Conservation (phyloP, 2,888 invertebrate genomes). For the Brassicogethes aeneus region DNA sequence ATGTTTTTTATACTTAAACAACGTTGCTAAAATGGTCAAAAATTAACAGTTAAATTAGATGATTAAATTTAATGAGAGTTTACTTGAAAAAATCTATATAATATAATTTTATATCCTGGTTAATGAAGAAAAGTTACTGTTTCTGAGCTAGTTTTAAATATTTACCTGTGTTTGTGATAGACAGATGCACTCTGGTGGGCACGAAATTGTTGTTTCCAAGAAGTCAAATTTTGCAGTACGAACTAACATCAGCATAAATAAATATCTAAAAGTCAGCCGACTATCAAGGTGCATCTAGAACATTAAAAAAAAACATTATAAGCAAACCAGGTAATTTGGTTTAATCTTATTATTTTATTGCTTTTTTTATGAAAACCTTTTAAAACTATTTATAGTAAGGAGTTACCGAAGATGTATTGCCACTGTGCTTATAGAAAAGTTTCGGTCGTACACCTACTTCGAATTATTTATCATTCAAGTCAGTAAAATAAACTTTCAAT, state of each 20-base stretch:
- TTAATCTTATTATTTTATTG: too few species aligned
- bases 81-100: too few species aligned
- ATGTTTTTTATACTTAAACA: too few species aligned
- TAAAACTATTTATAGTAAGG: too few species aligned
- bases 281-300: slow-evolving; percentile 36
- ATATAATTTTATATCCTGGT: too few species aligned
- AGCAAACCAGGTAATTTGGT: too few species aligned
- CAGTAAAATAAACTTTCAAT: not conserved
- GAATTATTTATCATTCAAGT: not conserved
- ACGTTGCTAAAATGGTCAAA: too few species aligned
- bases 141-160: slow-evolving; percentile 4
- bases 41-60: too few species aligned
- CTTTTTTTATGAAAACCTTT: too few species aligned
- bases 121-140: too few species aligned
- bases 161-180: slow-evolving; percentile 77
- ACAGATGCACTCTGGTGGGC: slow-evolving; percentile 77
- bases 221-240: slow-evolving; percentile 13
- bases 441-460: not conserved
- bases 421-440: not conserved
- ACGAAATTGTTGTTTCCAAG: slow-evolving; percentile 33
- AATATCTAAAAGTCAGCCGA: slow-evolving; percentile 26
- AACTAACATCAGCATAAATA: slow-evolving; percentile 30
- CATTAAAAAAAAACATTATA: slow-evolving; percentile 17
- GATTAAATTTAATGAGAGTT: too few species aligned
- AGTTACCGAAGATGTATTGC: slow-evolving; percentile 1